Conservation (phyloP, 2,797 vertebrate species). For the Oreonectes daqikongensis region DNA sequence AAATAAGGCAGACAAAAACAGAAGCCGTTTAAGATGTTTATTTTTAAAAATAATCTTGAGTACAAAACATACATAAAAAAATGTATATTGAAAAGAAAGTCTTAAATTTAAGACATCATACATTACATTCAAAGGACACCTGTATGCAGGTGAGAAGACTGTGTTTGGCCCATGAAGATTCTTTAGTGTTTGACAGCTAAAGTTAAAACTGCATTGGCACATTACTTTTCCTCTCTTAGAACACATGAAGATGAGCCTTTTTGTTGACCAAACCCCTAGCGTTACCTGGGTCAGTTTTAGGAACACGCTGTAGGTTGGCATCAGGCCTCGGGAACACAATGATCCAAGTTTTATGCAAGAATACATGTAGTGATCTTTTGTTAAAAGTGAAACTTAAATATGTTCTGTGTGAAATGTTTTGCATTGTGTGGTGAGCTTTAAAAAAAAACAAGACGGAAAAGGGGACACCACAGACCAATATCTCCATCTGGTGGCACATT, state of each 20-base stretch:
- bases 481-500: not conserved
- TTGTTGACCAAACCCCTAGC: not conserved
- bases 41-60: conserved; percentile 84
- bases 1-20: not conserved
- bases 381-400: not conserved
- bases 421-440: not conserved
- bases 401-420: conserved; percentile 10
- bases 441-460: too few relatives aligned
- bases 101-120: conserved; percentile 61
- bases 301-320: too few relatives aligned
- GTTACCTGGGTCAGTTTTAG: not conserved
- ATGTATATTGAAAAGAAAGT: conserved; percentile 71
- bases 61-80: conserved; percentile 88
- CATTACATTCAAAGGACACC: conserved; percentile 78
- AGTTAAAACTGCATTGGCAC: not conserved
- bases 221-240: not conserved
- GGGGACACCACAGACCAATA: conserved; percentile 10
- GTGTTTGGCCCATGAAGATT: conserved; percentile 67
- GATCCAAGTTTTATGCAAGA: not conserved
- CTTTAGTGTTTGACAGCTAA: not conserved
- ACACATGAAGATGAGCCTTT: not conserved
- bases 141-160: conserved; percentile 69
- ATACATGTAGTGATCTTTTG: not conserved
- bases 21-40: conserved; percentile 76
- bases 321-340: not conserved